Evolutionary conservation across 2,888 invertebrate species (phyloP).

Genomic region (Andrena flavipes): DNA sequence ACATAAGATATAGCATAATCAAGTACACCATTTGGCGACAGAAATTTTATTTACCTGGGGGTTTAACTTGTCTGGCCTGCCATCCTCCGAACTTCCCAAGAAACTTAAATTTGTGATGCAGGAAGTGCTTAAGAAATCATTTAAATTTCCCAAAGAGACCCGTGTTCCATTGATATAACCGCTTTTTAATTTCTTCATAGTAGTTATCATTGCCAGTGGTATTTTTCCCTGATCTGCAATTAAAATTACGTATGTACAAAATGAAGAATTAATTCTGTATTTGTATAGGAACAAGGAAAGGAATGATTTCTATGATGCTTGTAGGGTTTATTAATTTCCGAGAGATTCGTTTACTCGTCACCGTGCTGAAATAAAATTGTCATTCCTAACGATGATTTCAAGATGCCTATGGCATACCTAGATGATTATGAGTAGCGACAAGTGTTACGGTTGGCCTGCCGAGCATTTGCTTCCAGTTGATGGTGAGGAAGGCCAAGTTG

Average conservation of each 20-base stretch:
- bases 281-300: neutral
- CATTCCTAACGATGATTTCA: conserved; percentile 54
- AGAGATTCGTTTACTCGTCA: conserved; percentile 10
- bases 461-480: conserved; percentile 98
- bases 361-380: conserved; percentile 12
- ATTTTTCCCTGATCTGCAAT: conserved; percentile 94
- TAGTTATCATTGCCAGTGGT: conserved; percentile 97
- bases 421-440: conserved; percentile 93
- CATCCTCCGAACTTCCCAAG: conserved; percentile 96
- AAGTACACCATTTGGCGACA: neutral
- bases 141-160: conserved; percentile 97
- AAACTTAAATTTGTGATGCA: conserved; percentile 99
- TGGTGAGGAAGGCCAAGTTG: conserved; percentile 97
- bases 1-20: neutral
- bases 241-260: conserved; percentile 11
- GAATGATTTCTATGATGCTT: conserved; percentile 23
- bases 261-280: neutral
- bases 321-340: conserved; percentile 3
- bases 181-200: conserved; percentile 98
- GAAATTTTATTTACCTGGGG: conserved; percentile 76
- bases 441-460: conserved; percentile 97
- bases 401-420: conserved; percentile 88
- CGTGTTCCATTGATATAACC: conserved; percentile 99
- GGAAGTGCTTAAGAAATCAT: conserved; percentile 98
- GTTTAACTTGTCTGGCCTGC: conserved; percentile 90